Base-by-base conservation (phyloP, 2,797 vertebrate genomes). In the Acridotheres tristis region DNA sequence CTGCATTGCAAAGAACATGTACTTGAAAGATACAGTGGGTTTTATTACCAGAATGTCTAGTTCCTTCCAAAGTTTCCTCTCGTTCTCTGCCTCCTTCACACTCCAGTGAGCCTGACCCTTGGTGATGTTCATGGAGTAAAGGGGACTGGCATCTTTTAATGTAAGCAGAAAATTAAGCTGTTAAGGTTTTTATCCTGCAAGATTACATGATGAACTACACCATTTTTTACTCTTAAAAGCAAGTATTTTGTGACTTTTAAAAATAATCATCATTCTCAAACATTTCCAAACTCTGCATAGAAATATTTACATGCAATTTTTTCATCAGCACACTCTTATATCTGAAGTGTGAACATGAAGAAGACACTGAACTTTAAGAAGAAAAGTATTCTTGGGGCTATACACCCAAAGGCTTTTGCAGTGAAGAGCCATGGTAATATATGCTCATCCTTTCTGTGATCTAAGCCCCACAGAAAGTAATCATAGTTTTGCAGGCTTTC, bases 121-220 rank as follows among this genome's bases (percentile, higher is more conserved):
- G 97, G 76, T 97, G 98, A 82, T 97, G 98, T 93, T 99, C 99
- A 3, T 99, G 98, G 54, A 99, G 98, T 47, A 99, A 97, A 36
- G 99, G 99, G 45, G 99, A 99, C 36, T 98, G 99, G 94, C 99
- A 99, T 94, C 99, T 99, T 95, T 69, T 54, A 95, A 97, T 2
- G 3, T 36, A 94, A 96, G 72, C 26, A 96, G 26, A 95, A 93
- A 91, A 87, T 57, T 73, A 63, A 42, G 40, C 16, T 40, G 30
- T 54, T 43, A 86, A 34, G 9, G 0, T 27, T 63, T 38, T 47
- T 67, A 40, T 13, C 15, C 20, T 57, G 26, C 3, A 51, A 88
- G 77, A 83, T 21, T 38, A 53, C 17, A 59, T 20, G 4, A 27
- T 23, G 19, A 95, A 42, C 34, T 66, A 16, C 7, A 82, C 0